Evolutionary conservation across 2,113 vertebrate genomes (phyloP).

Genomic region (Clarias magur): DNA sequence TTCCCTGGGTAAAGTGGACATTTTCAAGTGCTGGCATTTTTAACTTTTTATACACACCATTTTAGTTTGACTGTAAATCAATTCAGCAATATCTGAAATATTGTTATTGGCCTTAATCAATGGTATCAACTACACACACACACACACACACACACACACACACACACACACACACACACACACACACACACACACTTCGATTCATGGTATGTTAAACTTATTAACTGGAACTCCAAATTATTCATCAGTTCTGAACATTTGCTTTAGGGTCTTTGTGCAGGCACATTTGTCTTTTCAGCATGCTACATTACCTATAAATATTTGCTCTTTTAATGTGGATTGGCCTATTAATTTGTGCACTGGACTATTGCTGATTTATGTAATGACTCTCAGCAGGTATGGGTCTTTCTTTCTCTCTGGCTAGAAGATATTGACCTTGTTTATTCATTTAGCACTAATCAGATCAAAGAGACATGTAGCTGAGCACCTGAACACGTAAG

Average conservation of each 20-base stretch:
- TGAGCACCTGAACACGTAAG: not conserved
- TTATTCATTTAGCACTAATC: not conserved
- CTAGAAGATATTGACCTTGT: not conserved
- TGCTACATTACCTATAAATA: conserved; percentile 17
- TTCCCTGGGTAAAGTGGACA: not conserved
- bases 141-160: not conserved
- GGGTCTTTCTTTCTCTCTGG: not conserved
- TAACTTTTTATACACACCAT: not conserved
- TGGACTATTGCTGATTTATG: conserved; percentile 13
- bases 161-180: not conserved
- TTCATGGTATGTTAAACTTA: not conserved
- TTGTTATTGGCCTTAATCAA: not conserved
- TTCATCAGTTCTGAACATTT: conserved; percentile 11
- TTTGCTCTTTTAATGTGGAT: not conserved
- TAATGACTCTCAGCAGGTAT: conserved; percentile 1
- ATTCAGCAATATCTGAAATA: not conserved
- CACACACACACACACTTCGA: not conserved
- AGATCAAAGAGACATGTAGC: not conserved
- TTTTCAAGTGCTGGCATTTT: not conserved
- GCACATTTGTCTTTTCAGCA: conserved; percentile 10
- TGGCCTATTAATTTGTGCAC: conserved; percentile 12
- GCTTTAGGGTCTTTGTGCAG: not conserved
- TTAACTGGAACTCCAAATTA: conserved; percentile 15
- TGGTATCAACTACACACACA: not conserved
- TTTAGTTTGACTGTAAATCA: not conserved